Evolutionary conservation across 2,888 invertebrate genomes (phyloP), one percentile per base, ranked within the genome.

Genomic region (Stenolophus ochropezus): DNA sequence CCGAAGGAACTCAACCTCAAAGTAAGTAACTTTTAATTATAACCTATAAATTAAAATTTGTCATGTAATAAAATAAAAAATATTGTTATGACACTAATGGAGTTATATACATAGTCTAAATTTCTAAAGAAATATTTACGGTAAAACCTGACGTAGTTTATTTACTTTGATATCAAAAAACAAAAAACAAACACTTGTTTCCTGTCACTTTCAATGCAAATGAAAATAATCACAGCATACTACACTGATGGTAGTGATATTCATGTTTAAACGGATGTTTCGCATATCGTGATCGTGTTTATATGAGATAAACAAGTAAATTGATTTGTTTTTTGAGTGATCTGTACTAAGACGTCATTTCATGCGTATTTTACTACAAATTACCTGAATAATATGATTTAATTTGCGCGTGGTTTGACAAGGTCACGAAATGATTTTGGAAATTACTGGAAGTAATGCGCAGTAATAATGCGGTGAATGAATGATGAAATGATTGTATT

Each of bases 11-110:
- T 16, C 21, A 16, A 71, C 2, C 71, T 4, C 16, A 25, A 16
- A 49, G 79, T 79, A 27, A 79, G 79, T 79, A 8, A 18, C 16
- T 78, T 78, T 16, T 42, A 71, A 71, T 49, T 73, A 61, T 20
- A 20, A 20, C 1, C 14, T 20, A 16, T 16, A 61, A 4, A 61
- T 61, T 61, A 23, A n/a, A 20, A 61, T 20, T 3, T 61, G 6
- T 61, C 61, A 18, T 6, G 23, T 3, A 20, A 58, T 18, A 23
- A 1, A 20, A 58, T 18, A 23, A 33, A 33, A 2, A 33, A 5
- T 33, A 33, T 33, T 33, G 33, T 33, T 33, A 33, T 33, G 8
- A 5, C 5, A 4, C 27, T 27, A 3, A 58, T 23, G n/a, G 4
- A 25, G 25, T 6, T 23, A 69, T 71, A 42, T 71, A 71, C 33